Percentiles rank a stretch among this genome's conserved stretches.
Evolutionary conservation across 2,888 invertebrate genomes (phyloP).

Genomic region (Geophilus truncorum): DNA sequence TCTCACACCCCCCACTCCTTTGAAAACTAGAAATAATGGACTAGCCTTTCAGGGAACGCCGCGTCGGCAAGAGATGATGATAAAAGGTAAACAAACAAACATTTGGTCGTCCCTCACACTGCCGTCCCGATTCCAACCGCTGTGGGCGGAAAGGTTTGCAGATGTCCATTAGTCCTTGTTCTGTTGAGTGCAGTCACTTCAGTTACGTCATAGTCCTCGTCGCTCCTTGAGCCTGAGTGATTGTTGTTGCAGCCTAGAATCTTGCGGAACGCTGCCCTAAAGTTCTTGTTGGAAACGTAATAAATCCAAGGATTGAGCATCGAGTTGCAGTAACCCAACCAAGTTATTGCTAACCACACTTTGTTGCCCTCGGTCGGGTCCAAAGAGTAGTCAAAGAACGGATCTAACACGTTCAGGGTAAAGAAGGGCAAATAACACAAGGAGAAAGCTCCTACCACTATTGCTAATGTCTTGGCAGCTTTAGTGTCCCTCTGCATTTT

Average conservation of each 20-base stretch:
- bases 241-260: constrained; percentile 66
- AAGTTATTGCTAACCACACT: constrained; percentile 86
- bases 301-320: constrained; percentile 94
- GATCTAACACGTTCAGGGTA: constrained; percentile 87
- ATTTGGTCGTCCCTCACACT: neutral
- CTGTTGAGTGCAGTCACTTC: constrained; percentile 29
- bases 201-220: neutral
- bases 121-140: neutral
- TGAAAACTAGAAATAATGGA: neutral
- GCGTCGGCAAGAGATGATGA: neutral
- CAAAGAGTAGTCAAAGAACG: constrained; percentile 80
- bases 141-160: neutral
- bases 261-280: constrained; percentile 87
- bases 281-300: constrained; percentile 90
- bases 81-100: neutral
- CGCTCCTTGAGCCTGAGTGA: constrained; percentile 8
- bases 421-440: constrained; percentile 97
- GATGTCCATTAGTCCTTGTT: constrained; percentile 18
- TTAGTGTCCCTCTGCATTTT: constrained; percentile 80
- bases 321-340: constrained; percentile 96
- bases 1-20: neutral
- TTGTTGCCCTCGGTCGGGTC: constrained; percentile 57
- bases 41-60: constrained; percentile 1
- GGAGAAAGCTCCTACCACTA: constrained; percentile 95
- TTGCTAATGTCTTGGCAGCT: constrained; percentile 92